Percentiles rank a stretch among this genome's conserved stretches.
Conservation (phyloP, 2,888 invertebrate species). For the Myopa tessellatipennis region DNA sequence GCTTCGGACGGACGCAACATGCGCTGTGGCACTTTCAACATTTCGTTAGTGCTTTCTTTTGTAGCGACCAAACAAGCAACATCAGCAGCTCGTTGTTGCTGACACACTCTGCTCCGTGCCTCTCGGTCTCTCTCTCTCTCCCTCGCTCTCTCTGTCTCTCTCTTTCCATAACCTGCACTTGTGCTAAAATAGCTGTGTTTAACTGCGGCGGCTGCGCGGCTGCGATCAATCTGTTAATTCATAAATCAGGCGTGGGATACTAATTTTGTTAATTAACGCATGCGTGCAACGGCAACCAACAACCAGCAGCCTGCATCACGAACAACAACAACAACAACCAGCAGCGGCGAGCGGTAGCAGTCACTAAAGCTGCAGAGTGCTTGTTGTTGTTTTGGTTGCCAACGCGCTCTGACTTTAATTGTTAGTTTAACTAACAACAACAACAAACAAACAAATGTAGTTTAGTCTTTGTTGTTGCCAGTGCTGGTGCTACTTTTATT, state of each 20-base stretch:
- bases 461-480: background rate
- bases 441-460: conserved; percentile 44
- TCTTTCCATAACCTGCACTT: too few species aligned
- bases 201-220: conserved; percentile 3
- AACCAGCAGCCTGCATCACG: too few species aligned
- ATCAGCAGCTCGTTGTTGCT: conserved; percentile 2
- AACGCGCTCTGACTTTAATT: conserved; percentile 49
- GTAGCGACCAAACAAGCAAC: background rate
- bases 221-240: conserved; percentile 51
- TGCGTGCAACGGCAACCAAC: conserved; percentile 49
- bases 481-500: conserved; percentile 27
- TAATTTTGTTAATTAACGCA: conserved; percentile 62
- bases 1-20: background rate
- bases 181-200: background rate
- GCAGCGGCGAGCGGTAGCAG: conserved; percentile 18
- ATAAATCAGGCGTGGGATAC: conserved; percentile 61
- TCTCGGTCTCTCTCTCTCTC: background rate
- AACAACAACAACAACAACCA: conserved; percentile 33
- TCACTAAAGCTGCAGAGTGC: background rate
- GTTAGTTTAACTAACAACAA: conserved; percentile 51
- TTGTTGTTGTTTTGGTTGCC: background rate
- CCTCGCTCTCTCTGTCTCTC: background rate
- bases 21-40: background rate
- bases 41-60: conserved; percentile 24
- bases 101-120: background rate